Evolutionary conservation across 2,113 vertebrate species (phyloP).

Genomic region (Aegithalos caudatus): DNA sequence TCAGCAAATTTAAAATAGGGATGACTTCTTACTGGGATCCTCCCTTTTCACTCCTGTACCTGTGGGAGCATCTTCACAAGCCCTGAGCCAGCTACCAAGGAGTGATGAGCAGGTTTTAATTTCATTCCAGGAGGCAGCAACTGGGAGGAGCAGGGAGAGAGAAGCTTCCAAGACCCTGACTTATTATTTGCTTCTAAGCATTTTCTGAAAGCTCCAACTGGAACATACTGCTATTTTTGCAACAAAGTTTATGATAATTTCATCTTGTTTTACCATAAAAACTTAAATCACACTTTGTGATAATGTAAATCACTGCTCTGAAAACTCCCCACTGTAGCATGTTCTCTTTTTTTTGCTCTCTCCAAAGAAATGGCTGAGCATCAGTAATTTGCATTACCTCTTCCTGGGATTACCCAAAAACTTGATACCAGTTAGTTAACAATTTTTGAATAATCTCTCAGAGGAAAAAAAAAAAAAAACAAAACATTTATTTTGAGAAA

Average conservation of each 20-base stretch:
- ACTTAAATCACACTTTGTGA: neutral
- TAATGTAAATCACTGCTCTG: neutral
- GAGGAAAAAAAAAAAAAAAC: rapidly evolving
- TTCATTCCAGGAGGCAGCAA: neutral
- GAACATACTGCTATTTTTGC: neutral
- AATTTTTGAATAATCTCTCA: neutral
- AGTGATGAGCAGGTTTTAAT: neutral
- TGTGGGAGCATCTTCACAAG: neutral
- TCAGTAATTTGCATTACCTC: neutral
- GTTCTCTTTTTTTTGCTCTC: neutral
- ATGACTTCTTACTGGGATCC: neutral
- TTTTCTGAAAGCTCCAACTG: neutral
- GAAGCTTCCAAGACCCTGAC: neutral
- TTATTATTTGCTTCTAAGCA: neutral
- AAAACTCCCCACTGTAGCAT: neutral
- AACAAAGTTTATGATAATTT: neutral
- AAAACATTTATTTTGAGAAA: neutral
- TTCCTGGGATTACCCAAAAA: neutral
- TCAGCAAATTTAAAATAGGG: neutral
- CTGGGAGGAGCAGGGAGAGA: neutral
- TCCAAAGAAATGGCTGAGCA: neutral
- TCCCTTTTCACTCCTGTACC: neutral
- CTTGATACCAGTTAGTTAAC: neutral
- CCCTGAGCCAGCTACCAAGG: neutral
- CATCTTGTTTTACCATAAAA: conserved; percentile 8